These are phyloP conservation scores for Drosophila sp. DNA, from an alignment of 1,140 invertebrate species.

Conservation along the genomic window DNA sequence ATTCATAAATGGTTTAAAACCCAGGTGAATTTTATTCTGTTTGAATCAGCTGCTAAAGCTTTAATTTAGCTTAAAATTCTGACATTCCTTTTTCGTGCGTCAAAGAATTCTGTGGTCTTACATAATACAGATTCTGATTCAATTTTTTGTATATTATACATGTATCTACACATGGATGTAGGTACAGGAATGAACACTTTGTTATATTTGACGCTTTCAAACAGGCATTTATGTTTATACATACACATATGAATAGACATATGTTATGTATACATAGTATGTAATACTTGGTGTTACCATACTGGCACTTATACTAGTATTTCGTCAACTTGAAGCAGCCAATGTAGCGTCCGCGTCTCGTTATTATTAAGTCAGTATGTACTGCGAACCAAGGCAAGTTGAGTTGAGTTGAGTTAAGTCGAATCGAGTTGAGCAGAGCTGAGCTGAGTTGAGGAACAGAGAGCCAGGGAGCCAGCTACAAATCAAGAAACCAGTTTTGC, in stretches of 20 bases:
- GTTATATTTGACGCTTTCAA: too few relatives aligned
- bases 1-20: too few relatives aligned
- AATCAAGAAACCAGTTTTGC: neutral
- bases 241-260: conserved; percentile 9
- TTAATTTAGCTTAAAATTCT: too few relatives aligned
- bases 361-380: conserved; percentile 53
- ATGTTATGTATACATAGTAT: conserved; percentile 16
- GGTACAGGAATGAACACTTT: too few relatives aligned
- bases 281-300: conserved; percentile 21
- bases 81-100: too few relatives aligned
- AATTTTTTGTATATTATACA: too few relatives aligned
- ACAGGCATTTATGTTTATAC: neutral
- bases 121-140: too few relatives aligned
- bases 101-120: too few relatives aligned
- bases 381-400: neutral
- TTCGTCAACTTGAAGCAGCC: conserved; percentile 41
- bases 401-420: conserved; percentile 3
- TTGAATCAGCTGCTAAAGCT: too few relatives aligned
- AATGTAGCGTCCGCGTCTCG: conserved; percentile 51
- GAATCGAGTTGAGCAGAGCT: too few relatives aligned
- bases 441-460: neutral
- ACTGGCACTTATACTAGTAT: conserved; percentile 27
- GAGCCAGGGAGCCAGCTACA: neutral
- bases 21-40: too few relatives aligned
- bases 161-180: too few relatives aligned